Base-by-base conservation (phyloP, 2,113 vertebrate species). In the Bothrops jararaca region DNA sequence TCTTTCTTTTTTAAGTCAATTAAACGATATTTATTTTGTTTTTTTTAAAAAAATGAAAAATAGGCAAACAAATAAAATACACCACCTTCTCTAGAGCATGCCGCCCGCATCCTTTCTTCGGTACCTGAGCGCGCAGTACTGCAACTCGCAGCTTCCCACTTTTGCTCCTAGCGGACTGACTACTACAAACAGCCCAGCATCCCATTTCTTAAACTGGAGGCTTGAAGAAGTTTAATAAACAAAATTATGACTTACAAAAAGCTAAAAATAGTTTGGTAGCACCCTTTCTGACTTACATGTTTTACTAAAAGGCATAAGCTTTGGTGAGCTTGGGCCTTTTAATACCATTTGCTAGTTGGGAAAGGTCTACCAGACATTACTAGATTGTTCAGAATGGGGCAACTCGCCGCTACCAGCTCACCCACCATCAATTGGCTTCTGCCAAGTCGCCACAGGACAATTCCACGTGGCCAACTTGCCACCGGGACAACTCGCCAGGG, bases 1-100 rank as follows among this genome's bases (percentile, higher is more conserved):
- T n/a, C n/a, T n/a, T n/a, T n/a, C n/a, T n/a, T n/a, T 34, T 96
- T 95, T 94, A 34, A 96, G 88, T 93, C 96, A 89, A 94, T 93
- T 96, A 69, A 92, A 96, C 93, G 95, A 95, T 92, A 86, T 93
- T 93, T 96, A 95, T 34, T 64, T 60, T 11, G 13, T 69, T 69
- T 50, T n/a, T n/a, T 50, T 50, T 50, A 0, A 50, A 50, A 50
- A 50, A 50, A 50, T 69, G 29, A 69, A n/a, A 69, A 34, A 15
- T 6, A 69, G 29, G 64, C 64, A 69, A 69, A 69, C 64, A 34
- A 34, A 69, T 18, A 69, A 69, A 69, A 69, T 34, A 69, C 29
- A 13, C 64, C 64, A 34, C 34, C 64, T 69, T 69, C 64, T 69
- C 29, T 18, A 6, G 64, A 69, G 15, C n/a, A 34, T 69, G 15